These are phyloP conservation scores for Philereme vetulata DNA, from an alignment of 2,888 invertebrate species.

Conservation along the genomic window DNA sequence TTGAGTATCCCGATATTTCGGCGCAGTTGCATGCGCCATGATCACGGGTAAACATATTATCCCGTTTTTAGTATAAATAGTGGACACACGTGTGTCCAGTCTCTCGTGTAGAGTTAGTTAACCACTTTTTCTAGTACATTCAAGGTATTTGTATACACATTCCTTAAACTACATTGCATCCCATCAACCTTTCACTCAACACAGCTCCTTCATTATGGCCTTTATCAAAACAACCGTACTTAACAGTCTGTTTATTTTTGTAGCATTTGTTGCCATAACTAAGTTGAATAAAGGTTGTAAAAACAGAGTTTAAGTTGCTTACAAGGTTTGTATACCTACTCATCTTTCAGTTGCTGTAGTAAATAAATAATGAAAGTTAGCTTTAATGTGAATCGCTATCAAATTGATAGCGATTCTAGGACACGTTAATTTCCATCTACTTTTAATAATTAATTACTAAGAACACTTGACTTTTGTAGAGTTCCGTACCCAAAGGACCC, in stretches of 20 bases:
- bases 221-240: constrained; percentile 29
- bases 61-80: too few species aligned
- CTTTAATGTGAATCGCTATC: too few species aligned
- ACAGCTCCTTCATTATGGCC: constrained; percentile 24
- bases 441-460: too few species aligned
- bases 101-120: too few species aligned
- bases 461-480: too few species aligned
- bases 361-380: background rate
- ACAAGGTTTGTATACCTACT: constrained; percentile 11
- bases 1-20: too few species aligned
- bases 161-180: background rate
- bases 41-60: too few species aligned
- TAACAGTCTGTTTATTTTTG: constrained; percentile 22
- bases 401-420: too few species aligned
- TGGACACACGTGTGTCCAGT: background rate
- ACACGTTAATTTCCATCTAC: too few species aligned
- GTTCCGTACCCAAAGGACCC: too few species aligned
- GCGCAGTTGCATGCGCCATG: too few species aligned
- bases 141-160: background rate
- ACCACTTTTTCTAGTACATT: background rate
- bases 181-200: constrained; percentile 24
- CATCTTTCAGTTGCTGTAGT: constrained; percentile 10
- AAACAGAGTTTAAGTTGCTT: constrained; percentile 23
- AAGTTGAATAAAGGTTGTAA: constrained; percentile 26
- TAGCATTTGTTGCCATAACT: constrained; percentile 23